phyloP scores from a whole-genome alignment of 2,888 invertebrate species.

The Hirudinaria manillensis region DNA sequence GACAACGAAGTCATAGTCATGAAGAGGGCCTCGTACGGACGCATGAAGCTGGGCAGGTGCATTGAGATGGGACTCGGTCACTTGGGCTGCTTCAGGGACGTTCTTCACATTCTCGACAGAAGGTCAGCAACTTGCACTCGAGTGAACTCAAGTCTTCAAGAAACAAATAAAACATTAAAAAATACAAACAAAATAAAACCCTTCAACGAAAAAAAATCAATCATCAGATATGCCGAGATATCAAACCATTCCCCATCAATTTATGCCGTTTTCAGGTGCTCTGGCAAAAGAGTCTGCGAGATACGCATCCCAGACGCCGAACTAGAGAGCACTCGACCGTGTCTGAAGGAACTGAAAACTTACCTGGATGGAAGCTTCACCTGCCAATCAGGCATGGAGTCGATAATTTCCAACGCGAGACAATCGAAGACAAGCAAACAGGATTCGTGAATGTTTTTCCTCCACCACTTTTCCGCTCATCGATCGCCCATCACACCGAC shows the following conservation, averaged over 20 bases:
- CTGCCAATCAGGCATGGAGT: conserved; percentile 22
- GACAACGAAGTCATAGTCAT: conserved; percentile 28
- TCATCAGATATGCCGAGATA: too few relatives aligned
- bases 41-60: conserved; percentile 32
- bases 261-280: conserved; percentile 25
- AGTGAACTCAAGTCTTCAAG: too few relatives aligned
- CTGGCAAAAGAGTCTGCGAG: conserved; percentile 37
- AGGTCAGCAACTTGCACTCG: neutral
- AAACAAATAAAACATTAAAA: too few relatives aligned
- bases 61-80: conserved; percentile 26
- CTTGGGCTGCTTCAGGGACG: conserved; percentile 27
- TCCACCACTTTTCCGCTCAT: neutral
- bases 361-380: conserved; percentile 30
- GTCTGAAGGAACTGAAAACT: conserved; percentile 31
- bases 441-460: conserved; percentile 12
- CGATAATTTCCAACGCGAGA: neutral
- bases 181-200: too few relatives aligned
- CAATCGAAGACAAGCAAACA: conserved; percentile 5
- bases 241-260: too few relatives aligned
- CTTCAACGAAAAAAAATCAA: too few relatives aligned
- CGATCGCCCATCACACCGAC: neutral
- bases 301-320: conserved; percentile 36
- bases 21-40: conserved; percentile 25
- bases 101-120: conserved; percentile 30
- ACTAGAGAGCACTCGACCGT: conserved; percentile 28